Evolutionary conservation across 2,113 vertebrate species (phyloP).

Genomic region (Malurus alboscapulatus): DNA sequence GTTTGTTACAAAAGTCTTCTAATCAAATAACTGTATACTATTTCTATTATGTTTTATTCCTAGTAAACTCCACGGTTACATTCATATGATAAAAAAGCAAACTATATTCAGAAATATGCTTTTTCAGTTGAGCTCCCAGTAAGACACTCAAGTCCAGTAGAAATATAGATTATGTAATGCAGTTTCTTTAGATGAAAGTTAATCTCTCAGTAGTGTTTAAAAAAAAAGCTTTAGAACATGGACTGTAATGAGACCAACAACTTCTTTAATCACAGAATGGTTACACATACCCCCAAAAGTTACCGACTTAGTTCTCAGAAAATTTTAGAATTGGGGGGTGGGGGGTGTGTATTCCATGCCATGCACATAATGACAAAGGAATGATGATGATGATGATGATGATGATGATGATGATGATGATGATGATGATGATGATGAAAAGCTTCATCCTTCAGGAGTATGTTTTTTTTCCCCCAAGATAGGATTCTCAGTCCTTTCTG

Average conservation of each 20-base stretch:
- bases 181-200: neutral
- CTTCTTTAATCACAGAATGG: neutral
- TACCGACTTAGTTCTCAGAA: neutral
- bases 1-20: constrained; percentile 52
- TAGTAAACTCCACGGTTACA: constrained; percentile 49
- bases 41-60: constrained; percentile 1
- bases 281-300: neutral
- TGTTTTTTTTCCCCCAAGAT: neutral
- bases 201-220: neutral
- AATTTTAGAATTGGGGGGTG: neutral
- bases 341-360: neutral
- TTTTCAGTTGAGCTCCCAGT: neutral
- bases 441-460: neutral
- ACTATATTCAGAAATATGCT: constrained; percentile 14
- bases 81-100: constrained; percentile 48
- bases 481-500: constrained; percentile 8
- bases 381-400: neutral
- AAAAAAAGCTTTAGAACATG: neutral
- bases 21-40: constrained; percentile 34
- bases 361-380: neutral
- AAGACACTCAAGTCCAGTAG: constrained; percentile 7
- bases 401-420: neutral
- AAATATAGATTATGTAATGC: constrained; percentile 3
- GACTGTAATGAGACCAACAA: neutral
- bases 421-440: neutral